Evolutionary conservation across 2,113 vertebrate genomes (phyloP).

Genomic region (Neodon shergylaensis): DNA sequence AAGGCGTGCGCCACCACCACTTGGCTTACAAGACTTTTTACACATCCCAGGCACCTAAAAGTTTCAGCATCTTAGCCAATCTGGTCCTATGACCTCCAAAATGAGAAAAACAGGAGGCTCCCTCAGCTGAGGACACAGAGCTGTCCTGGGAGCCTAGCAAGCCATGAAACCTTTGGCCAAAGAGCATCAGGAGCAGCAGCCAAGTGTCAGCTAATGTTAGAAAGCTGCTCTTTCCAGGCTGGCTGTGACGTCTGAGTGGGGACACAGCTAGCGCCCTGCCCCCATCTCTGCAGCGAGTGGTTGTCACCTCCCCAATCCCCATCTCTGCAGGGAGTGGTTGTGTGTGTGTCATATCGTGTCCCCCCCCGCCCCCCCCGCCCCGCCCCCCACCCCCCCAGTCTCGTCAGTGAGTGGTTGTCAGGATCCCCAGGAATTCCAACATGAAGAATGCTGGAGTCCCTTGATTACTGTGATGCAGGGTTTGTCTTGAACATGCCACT

Average conservation of each 20-base stretch:
- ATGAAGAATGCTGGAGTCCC: neutral
- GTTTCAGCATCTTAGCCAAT: neutral
- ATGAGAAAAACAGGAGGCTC: neutral
- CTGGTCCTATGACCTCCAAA: neutral
- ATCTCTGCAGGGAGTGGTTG: no score
- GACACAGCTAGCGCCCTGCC: neutral
- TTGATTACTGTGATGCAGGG: neutral
- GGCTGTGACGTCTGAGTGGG: neutral
- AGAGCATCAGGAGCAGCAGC: neutral
- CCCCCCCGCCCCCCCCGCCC: no score
- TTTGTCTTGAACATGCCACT: neutral
- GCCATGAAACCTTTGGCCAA: no score
- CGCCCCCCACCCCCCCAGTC: no score
- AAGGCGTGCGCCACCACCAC: no score
- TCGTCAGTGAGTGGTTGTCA: neutral
- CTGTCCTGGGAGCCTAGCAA: neutral
- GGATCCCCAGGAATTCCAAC: neutral
- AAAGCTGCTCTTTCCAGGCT: neutral
- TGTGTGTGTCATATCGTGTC: no score
- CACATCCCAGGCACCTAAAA: neutral
- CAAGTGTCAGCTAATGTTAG: rapidly evolving
- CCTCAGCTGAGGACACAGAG: neutral
- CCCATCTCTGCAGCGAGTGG: rapidly evolving
- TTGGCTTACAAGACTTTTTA: neutral
- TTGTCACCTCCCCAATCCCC: neutral